Base-by-base conservation (phyloP, 2,888 invertebrate genomes). In the Leptogaster cylindrica region DNA sequence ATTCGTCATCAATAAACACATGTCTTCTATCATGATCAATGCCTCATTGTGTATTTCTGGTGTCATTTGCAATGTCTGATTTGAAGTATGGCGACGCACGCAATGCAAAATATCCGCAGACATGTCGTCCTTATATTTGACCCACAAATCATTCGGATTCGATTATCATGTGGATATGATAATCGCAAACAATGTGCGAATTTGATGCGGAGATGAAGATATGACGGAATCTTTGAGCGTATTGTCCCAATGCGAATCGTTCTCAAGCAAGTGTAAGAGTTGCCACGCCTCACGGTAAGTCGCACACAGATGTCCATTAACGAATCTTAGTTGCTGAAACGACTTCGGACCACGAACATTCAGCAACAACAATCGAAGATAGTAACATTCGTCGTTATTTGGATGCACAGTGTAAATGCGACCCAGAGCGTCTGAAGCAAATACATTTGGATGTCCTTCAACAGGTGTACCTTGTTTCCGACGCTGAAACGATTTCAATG, bases 391-490 rank as follows among this genome's bases (percentile, higher is more conserved):
- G n/a, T 36, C 50, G 28, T 67, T 67, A 41, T 48, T 63, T 64
- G 67, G 58, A 31, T 58, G 61, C 25, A 67, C 39, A 8, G 67
- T 67, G 67, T 48, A 63, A 27, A 67, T 67, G 52, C 66, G 39
- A 55, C 66, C 66, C 16, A 44, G 25, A 27, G 55, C 55, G 28
- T 55, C 61, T 16, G 67, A 46, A 25, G 39, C 33, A 25, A 68
- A 75, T 61, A 77, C 72, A 67, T 71, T 33, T 64, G 71, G 65
- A 55, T 73, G 70, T 52, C 70, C 73, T 71, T 64, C 68, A 73
- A 75, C 73, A 71, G 73, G 70, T 50, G 69, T 71, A 67, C 74
- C 74, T 75, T 73, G 73, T 70, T 75, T 76, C 25, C 77, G 74
- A 64, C 75, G 70, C 73, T 74, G 70, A 67, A 75, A 78, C 70